Conservation (phyloP, 2,113 vertebrate genomes). For the Plectropomus leopardus region DNA sequence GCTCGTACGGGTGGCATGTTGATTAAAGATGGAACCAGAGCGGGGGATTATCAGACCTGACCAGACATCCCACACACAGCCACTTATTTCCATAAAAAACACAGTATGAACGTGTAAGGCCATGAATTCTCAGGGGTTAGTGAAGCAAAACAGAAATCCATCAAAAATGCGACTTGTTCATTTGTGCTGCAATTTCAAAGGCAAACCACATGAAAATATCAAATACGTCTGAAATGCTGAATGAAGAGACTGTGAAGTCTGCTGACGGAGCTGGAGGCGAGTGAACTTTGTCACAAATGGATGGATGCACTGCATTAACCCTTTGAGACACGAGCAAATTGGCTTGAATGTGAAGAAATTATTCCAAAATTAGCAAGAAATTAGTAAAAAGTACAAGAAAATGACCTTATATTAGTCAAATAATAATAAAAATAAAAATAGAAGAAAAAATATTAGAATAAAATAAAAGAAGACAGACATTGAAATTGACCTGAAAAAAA, state of each 20-base stretch:
- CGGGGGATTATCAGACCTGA: constrained; percentile 2
- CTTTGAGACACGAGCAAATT: too few relatives aligned
- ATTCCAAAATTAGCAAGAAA: too few relatives aligned
- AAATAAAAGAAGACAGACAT: too few relatives aligned
- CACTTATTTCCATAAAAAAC: not conserved
- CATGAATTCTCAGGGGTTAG: not conserved
- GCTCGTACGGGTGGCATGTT: constrained; percentile 12
- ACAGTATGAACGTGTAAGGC: not conserved
- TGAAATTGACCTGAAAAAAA: too few relatives aligned
- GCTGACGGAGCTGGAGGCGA: not conserved
- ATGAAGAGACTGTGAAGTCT: not conserved
- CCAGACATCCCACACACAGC: not conserved
- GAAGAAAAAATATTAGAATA: too few relatives aligned
- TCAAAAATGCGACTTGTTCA: not conserved
- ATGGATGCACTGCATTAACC: too few relatives aligned
- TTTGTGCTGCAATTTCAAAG: not conserved
- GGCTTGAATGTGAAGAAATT: too few relatives aligned
- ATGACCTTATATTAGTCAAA: too few relatives aligned
- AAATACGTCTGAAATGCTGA: not conserved
- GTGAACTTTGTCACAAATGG: not conserved
- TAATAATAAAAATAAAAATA: too few relatives aligned
- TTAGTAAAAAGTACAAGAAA: too few relatives aligned
- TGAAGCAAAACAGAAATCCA: not conserved
- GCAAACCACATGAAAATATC: not conserved
- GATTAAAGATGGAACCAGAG: constrained; percentile 16